A percentile compares a stretch with the other conserved stretches of the same genome.
These are phyloP conservation scores for Tiliqua scincoides DNA, from an alignment of 2,113 vertebrate species.

Conservation along the genomic window DNA sequence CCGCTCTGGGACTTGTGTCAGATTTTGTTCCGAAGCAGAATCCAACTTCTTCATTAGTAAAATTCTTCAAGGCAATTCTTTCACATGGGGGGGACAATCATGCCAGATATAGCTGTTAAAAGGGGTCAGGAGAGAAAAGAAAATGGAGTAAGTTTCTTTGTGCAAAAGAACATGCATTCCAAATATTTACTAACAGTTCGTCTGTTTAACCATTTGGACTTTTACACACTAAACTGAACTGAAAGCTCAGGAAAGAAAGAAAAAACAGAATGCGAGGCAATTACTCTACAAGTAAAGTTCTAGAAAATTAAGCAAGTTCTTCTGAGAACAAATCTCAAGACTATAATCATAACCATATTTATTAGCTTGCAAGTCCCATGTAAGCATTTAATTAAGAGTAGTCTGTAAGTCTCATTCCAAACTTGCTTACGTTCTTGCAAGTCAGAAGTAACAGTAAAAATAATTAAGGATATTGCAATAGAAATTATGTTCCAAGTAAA, in stretches of 20 bases:
- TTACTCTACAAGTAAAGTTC: neutral
- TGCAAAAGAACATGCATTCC: conserved; percentile 46
- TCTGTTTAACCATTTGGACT: conserved; percentile 30
- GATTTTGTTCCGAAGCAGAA: conserved; percentile 86
- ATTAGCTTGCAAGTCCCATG: neutral
- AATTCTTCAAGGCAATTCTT: conserved; percentile 91
- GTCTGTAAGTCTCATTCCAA: neutral
- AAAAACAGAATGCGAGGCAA: neutral
- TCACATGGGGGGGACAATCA: conserved; percentile 98
- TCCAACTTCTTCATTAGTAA: conserved; percentile 83
- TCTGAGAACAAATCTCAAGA: neutral
- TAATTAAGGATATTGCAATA: conserved; percentile 3
- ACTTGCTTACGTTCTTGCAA: neutral
- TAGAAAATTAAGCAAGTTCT: neutral
- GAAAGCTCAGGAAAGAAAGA: neutral
- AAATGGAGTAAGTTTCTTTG: conserved; percentile 55
- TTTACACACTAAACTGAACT: neutral
- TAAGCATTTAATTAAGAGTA: neutral
- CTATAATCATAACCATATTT: neutral
- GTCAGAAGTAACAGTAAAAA: neutral
- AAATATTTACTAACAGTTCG: conserved; percentile 40
- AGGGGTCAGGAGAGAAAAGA: conserved; percentile 59
- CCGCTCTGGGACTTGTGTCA: conserved; percentile 88
- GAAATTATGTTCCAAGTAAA: neutral
- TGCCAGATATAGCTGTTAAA: conserved; percentile 91